Evolutionary conservation across 2,797 vertebrate species (phyloP), one percentile per base, ranked within the genome.

Genomic region (Rhabdomys pumilio): DNA sequence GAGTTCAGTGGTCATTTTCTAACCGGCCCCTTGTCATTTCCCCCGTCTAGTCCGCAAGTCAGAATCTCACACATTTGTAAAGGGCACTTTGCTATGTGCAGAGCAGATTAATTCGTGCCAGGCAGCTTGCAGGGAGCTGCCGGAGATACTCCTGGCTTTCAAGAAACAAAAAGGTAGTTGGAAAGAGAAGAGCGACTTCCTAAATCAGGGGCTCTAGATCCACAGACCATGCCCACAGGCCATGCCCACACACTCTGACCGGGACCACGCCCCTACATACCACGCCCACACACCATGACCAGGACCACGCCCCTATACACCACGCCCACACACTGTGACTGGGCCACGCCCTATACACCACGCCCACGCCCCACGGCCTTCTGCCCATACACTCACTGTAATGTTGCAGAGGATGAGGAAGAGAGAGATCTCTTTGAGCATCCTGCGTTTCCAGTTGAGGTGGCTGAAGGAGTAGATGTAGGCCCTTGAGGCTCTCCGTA

Each of bases 371-470:
- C 34, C 53, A 12, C 13, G n/a, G 34, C 61, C 14, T 38, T 77
- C 1, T 0, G 50, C 75, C 67, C 31, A 1, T 20, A 53, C 97
- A 98, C 99, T 99, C 98, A 99, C 99, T 96, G 99, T 99, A 95
- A 99, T 96, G n/a, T 99, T 99, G 24, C 99, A 98, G 47, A 99
- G 97, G 96, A 99, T 99, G 93, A 99, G 98, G 97, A 99, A 99
- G 44, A 99, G 98, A 0, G 99, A 99, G 98, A 99, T 99, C 97
- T 99, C 99, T 93, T 98, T 99, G 47, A 99, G 98, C 0, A 92
- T 98, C 98, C 96, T 99, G 91, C 98, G 99, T 95, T 98, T 99
- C 99, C 99, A 99, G 55, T 97, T 95, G 47, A 98, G 98, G 88
- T 98, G 98, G 41, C 97, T 97, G 55, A 98, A 98, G 75, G 86